Base-by-base conservation (phyloP, 2,888 invertebrate species). In the Tenthredo notha region DNA sequence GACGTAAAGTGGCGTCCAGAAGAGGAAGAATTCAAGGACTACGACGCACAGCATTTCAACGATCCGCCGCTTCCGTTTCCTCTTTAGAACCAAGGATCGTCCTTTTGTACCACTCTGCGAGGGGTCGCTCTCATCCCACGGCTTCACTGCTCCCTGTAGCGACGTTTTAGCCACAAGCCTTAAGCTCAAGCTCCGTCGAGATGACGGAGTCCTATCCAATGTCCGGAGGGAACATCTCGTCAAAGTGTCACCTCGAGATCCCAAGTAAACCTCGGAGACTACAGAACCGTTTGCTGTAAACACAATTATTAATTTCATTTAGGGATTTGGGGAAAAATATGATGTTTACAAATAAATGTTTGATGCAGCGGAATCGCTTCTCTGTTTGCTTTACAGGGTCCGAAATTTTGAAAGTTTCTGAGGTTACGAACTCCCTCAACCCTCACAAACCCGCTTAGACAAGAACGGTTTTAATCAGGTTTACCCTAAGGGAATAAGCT, bases 11-110 rank as follows among this genome's bases (percentile, higher is more conserved):
- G 96, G 96, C 0, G 96, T 95, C 96, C 96, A 96, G 91, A 96
- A 96, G 82, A 96, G 93, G 92, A 96, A 96, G 92, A 96, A 96
- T 89, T 96, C 96, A n/a, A 96, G 91, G 2, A 96, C 96, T 9
- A 96, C 95, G 3, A 95, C 95, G 88, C 96, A 95, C 84, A 96
- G 92, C 96, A 96, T 96, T 91, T 95, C 95, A 87, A 95, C 94
- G 21, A 95, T 95, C 25, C 95, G 43, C 47, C 83, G 65, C 21
- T 83, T 83, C 47, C 83, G 65, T 29, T 90, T 86, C 93, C 93
- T 87, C 94, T 94, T 75, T 94, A 94, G 54, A 84, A 65, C 37
- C 65, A 61, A 29, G 33, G 65, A 43, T 29, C 67, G 25, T 3
- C 47, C 67, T 10, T 61, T 61, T 25, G 83, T 61, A 7, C 61